Percentiles rank a stretch among this genome's conserved stretches.
These are phyloP conservation scores for Diplodus sargus DNA, from an alignment of 2,797 vertebrate species.

Conservation along the genomic window DNA sequence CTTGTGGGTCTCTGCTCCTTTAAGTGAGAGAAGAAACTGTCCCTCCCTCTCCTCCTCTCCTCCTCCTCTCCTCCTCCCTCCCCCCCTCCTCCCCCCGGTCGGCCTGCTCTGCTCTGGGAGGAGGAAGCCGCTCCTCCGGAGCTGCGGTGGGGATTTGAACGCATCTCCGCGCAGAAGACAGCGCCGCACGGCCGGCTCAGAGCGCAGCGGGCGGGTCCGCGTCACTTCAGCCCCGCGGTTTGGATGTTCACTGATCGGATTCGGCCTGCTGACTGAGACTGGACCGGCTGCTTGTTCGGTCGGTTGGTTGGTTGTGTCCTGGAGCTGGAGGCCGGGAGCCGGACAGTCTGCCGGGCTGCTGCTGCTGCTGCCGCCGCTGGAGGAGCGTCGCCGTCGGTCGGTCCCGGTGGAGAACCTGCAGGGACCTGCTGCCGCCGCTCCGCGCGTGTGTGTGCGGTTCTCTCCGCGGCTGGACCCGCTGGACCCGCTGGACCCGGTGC, in stretches of 20 bases:
- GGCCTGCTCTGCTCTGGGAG: constrained; percentile 34
- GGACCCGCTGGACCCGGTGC: constrained; percentile 37
- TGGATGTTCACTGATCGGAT: constrained; percentile 34
- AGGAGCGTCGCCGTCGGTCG: constrained; percentile 9
- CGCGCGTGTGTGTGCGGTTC: not conserved
- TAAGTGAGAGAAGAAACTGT: constrained; percentile 63
- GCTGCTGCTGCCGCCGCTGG: not conserved
- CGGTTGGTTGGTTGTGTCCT: not conserved
- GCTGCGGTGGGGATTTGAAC: constrained; percentile 69
- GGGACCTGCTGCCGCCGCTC: not conserved
- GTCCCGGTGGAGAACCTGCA: constrained; percentile 19
- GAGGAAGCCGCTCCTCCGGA: constrained; percentile 39
- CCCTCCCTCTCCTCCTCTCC: too few species aligned
- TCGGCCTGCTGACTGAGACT: constrained; percentile 5
- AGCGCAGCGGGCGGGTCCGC: constrained; percentile 49
- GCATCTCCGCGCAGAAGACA: constrained; percentile 35
- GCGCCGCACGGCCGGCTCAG: constrained; percentile 44
- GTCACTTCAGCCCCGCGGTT: constrained; percentile 7
- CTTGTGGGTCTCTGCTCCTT: constrained; percentile 76
- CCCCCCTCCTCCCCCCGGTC: not conserved
- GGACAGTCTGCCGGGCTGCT: constrained; percentile 23
- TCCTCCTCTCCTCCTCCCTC: not conserved
- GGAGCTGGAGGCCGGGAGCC: constrained; percentile 47
- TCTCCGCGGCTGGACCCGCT: constrained; percentile 48
- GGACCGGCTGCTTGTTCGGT: not conserved